These are phyloP conservation scores for Trachemys scripta DNA, from an alignment of 2,113 vertebrate genomes.

Conservation along the genomic window DNA sequence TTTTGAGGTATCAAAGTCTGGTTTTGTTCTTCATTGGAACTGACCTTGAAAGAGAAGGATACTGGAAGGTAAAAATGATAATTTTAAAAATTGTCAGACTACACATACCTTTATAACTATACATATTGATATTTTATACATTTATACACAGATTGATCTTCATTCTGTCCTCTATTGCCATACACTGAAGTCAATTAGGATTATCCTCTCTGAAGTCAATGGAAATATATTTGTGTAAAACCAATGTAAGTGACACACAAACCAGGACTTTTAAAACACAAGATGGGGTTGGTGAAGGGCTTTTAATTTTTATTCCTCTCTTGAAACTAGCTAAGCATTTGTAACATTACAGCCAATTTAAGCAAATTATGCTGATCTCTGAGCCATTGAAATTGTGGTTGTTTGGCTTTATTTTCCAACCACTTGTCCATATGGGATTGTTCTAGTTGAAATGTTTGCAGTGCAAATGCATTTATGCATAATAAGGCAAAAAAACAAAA, in stretches of 20 bases:
- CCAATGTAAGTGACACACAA: rapidly evolving
- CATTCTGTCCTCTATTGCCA: rapidly evolving
- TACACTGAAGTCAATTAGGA: background rate
- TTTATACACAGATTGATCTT: background rate
- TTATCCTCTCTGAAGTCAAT: background rate
- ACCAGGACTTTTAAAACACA: background rate
- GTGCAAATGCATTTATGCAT: background rate
- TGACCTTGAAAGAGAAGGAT: background rate
- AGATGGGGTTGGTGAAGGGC: background rate
- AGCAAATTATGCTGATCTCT: background rate
- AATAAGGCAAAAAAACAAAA: background rate
- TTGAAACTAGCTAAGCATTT: background rate
- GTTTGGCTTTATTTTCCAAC: background rate
- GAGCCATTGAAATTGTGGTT: background rate
- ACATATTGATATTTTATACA: background rate
- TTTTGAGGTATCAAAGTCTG: background rate
- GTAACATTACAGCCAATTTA: background rate
- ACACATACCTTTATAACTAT: background rate
- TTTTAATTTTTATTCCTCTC: background rate
- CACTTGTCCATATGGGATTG: background rate
- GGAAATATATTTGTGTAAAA: background rate
- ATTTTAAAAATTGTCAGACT: background rate
- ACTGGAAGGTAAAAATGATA: background rate
- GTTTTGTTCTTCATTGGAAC: background rate
- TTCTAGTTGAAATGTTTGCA: background rate